A percentile compares a stretch with the other conserved stretches of the same genome.
These are phyloP conservation scores for Lepus americanus DNA, from an alignment of 2,113 vertebrate species.

Conservation along the genomic window DNA sequence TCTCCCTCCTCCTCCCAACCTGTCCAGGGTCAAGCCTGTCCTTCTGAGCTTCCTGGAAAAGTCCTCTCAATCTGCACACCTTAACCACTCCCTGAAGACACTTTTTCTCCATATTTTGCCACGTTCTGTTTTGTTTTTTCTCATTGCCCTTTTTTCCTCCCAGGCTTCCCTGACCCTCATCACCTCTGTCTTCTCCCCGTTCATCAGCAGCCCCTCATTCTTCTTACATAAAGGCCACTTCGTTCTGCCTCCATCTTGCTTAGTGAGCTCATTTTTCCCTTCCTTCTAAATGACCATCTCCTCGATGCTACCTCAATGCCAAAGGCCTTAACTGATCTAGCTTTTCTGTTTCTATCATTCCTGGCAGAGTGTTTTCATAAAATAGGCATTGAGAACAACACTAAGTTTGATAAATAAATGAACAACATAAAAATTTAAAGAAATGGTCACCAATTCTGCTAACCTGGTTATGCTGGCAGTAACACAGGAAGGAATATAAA, in stretches of 20 bases:
- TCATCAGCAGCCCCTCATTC: background rate
- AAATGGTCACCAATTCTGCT: background rate
- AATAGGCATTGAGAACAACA: background rate
- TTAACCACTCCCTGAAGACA: accelerated
- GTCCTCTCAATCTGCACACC: background rate
- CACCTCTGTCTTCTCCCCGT: background rate
- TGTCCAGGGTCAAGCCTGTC: background rate
- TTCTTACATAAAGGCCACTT: background rate
- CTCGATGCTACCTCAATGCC: background rate
- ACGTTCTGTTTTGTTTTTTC: background rate
- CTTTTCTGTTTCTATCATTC: background rate
- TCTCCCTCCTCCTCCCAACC: background rate
- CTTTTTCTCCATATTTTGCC: background rate
- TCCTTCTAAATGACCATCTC: background rate
- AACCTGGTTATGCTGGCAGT: background rate
- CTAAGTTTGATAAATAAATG: background rate
- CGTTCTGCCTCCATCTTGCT: accelerated
- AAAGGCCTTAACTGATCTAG: too few relatives aligned
- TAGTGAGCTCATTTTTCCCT: accelerated
- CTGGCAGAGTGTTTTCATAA: background rate
- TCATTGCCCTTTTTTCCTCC: background rate
- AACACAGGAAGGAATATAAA: background rate
- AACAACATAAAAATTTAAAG: background rate
- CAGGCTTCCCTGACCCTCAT: background rate
- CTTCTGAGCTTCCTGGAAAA: background rate